Evolutionary conservation across 2,888 invertebrate species (phyloP).

Genomic region (Drosophila lacicola): DNA sequence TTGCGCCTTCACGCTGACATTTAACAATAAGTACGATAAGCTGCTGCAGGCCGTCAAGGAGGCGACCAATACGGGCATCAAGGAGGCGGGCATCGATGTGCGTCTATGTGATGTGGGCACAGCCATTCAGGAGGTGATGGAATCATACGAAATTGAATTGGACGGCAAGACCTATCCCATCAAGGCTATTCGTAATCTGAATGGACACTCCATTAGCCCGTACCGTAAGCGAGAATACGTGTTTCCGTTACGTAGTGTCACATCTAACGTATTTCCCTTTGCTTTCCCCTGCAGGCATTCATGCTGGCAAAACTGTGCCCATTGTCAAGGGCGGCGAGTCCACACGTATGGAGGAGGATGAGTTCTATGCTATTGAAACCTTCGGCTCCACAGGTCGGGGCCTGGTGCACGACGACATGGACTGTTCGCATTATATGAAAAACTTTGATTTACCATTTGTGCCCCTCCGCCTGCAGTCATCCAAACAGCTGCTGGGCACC

Average conservation of each 20-base stretch:
- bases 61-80: constrained; percentile 99
- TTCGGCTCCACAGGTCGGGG: constrained; percentile 99
- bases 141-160: constrained; percentile 98
- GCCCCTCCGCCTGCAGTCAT: constrained; percentile 95
- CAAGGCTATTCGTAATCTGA: constrained; percentile 98
- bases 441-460: constrained; percentile 97
- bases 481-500: constrained; percentile 94
- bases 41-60: constrained; percentile 97
- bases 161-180: constrained; percentile 98
- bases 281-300: constrained; percentile 87
- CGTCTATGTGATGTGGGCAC: constrained; percentile 98
- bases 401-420: constrained; percentile 99
- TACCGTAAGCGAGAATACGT: constrained; percentile 89
- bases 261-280: not conserved
- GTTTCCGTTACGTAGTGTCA: not conserved
- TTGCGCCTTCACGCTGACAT: constrained; percentile 98
- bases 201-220: constrained; percentile 99
- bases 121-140: constrained; percentile 99
- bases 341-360: constrained; percentile 99
- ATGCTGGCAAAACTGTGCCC: constrained; percentile 99
- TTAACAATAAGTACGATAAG: constrained; percentile 98
- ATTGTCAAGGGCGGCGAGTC: constrained; percentile 99
- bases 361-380: constrained; percentile 99
- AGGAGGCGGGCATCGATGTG: constrained; percentile 97
- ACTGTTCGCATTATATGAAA: constrained; percentile 99